A percentile compares a stretch with the other conserved stretches of the same genome.
Evolutionary conservation across 1,140 invertebrate genomes (phyloP).

Genomic region (Heliconius congener): DNA sequence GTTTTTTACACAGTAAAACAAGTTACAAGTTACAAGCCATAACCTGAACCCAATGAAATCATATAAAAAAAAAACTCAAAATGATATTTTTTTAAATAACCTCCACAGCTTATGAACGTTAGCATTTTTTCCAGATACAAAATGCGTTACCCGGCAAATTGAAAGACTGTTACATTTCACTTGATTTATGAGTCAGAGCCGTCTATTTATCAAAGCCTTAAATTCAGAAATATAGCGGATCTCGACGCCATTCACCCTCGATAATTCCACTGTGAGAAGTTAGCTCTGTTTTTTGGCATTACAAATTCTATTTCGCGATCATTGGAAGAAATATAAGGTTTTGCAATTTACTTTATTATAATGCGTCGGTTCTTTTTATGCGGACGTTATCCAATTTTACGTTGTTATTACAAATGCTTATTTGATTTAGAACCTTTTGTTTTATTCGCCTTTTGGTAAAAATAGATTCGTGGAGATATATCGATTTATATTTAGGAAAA

Average conservation of each 20-base stretch:
- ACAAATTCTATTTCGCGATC: slow-evolving; percentile 18
- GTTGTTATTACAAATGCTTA: slow-evolving; percentile 18
- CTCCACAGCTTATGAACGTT: not conserved
- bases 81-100: not conserved
- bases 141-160: slow-evolving; percentile 52
- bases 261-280: slow-evolving; percentile 20
- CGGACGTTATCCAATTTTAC: slow-evolving; percentile 18
- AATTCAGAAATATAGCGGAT: slow-evolving; percentile 40
- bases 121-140: slow-evolving; percentile 38
- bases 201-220: slow-evolving; percentile 45
- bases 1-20: too few relatives aligned
- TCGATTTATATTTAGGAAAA: not conserved
- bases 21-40: too few relatives aligned
- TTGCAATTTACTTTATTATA: slow-evolving; percentile 26
- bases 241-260: slow-evolving; percentile 33
- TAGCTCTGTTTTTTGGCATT: slow-evolving; percentile 22
- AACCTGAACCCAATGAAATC: not conserved
- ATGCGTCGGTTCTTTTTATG: slow-evolving; percentile 17
- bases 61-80: not conserved
- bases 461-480: not conserved
- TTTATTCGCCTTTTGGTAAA: not conserved
- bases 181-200: slow-evolving; percentile 47
- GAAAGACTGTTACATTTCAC: slow-evolving; percentile 48
- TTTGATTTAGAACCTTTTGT: slow-evolving; percentile 5
- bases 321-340: slow-evolving; percentile 28